phyloP scores from a whole-genome alignment of 2,797 vertebrate genomes.

The Typhlichthys eigenmanni region DNA sequence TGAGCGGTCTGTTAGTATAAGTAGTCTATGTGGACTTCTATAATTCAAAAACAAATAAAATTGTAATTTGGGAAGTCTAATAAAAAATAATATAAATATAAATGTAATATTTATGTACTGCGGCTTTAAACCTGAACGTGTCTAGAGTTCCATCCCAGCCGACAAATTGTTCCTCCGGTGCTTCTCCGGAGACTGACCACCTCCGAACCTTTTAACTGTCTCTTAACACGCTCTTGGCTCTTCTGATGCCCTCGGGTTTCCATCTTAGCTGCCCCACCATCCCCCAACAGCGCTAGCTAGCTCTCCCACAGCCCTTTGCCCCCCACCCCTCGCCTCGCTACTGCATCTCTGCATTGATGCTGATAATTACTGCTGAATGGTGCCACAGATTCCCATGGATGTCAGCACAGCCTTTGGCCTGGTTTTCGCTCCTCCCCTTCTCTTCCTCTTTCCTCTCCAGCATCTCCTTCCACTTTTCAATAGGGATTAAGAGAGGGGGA shows the following conservation, averaged over 20 bases:
- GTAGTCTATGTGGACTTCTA: too few species aligned
- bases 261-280: conserved; percentile 43
- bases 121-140: conserved; percentile 9
- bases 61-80: too few species aligned
- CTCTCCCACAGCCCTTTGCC: conserved; percentile 63
- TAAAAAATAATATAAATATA: not conserved
- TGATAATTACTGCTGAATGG: conserved; percentile 83
- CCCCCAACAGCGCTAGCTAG: conserved; percentile 22
- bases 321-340: conserved; percentile 57
- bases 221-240: conserved; percentile 28
- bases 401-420: conserved; percentile 72
- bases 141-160: conserved; percentile 30
- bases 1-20: not conserved
- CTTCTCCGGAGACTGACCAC: conserved; percentile 41
- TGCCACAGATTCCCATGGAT: conserved; percentile 80
- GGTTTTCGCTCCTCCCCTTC: conserved; percentile 46
- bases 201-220: conserved; percentile 14
- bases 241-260: conserved; percentile 40
- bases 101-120: conserved; percentile 9
- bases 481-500: conserved; percentile 68
- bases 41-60: too few species aligned
- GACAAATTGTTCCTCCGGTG: conserved; percentile 32
- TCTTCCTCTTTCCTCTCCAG: conserved; percentile 46
- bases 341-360: conserved; percentile 75
- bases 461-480: conserved; percentile 61